Evolutionary conservation across 2,113 vertebrate species (phyloP).

Genomic region (Hemibagrus wyckioides): DNA sequence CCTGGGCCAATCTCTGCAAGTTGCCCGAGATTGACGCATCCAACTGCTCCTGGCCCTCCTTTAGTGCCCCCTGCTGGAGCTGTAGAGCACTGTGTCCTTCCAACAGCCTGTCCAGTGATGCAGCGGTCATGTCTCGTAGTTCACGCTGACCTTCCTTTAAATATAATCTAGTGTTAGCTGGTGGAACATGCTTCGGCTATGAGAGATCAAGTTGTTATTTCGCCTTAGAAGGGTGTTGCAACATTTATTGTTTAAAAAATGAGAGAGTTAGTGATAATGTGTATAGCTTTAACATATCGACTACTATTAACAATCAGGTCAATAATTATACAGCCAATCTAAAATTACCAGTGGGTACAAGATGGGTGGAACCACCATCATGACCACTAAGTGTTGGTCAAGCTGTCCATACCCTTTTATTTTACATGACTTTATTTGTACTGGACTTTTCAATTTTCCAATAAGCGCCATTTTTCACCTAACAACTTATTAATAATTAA

Average conservation of each 20-base stretch:
- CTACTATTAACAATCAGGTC: not conserved
- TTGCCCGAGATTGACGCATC: constrained; percentile 68
- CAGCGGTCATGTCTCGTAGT: constrained; percentile 64
- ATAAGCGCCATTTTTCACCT: not conserved
- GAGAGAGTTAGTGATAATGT: not conserved
- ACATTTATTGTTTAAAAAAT: not conserved
- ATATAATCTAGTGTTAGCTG: not conserved
- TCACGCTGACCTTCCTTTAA: constrained; percentile 77
- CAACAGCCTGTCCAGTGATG: constrained; percentile 71
- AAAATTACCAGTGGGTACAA: not conserved
- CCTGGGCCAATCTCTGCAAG: constrained; percentile 67
- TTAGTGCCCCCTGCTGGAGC: constrained; percentile 72
- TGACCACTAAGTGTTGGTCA: not conserved
- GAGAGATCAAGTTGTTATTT: not conserved
- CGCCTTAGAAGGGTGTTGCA: not conserved
- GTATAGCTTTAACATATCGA: not conserved
- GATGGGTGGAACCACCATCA: not conserved
- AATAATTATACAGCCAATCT: not conserved
- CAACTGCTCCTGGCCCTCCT: constrained; percentile 70
- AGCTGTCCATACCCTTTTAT: not conserved
- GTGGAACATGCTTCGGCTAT: not conserved
- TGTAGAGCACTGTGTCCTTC: constrained; percentile 73
- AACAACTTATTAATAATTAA: not conserved
- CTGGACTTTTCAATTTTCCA: not conserved
- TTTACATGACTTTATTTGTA: not conserved